These are phyloP conservation scores for Seira sanloemensis DNA, from an alignment of 2,888 invertebrate species.

Conservation along the genomic window DNA sequence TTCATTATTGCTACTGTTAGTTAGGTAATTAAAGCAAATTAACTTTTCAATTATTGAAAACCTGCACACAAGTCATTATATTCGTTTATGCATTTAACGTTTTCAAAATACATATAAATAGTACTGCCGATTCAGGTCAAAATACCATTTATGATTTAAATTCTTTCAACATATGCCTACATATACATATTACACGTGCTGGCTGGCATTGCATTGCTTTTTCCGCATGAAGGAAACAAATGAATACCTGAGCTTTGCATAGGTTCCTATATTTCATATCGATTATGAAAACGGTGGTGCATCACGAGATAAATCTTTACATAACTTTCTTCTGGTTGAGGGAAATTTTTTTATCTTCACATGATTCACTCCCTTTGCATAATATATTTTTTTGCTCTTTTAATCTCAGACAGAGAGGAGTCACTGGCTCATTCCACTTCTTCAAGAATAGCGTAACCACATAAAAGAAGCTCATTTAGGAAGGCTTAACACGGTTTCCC, in stretches of 20 bases:
- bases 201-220: background rate
- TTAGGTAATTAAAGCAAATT: too few relatives aligned
- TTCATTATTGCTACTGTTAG: too few relatives aligned
- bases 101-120: too few relatives aligned
- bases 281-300: background rate
- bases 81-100: too few relatives aligned
- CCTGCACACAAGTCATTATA: too few relatives aligned
- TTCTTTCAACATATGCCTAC: background rate
- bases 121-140: background rate
- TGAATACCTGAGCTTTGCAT: too few relatives aligned
- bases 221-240: too few relatives aligned
- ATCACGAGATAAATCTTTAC: background rate
- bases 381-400: background rate
- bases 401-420: background rate
- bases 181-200: background rate
- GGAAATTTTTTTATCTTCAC: background rate
- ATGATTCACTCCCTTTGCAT: background rate
- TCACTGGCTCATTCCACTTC: too few relatives aligned
- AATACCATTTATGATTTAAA: background rate
- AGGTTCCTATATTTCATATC: background rate
- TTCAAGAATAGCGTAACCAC: background rate
- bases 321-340: background rate
- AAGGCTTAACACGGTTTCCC: background rate
- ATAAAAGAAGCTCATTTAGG: background rate
- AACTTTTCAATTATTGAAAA: too few relatives aligned